phyloP scores from a whole-genome alignment of 2,113 vertebrate genomes.

The Sorex fumeus region DNA sequence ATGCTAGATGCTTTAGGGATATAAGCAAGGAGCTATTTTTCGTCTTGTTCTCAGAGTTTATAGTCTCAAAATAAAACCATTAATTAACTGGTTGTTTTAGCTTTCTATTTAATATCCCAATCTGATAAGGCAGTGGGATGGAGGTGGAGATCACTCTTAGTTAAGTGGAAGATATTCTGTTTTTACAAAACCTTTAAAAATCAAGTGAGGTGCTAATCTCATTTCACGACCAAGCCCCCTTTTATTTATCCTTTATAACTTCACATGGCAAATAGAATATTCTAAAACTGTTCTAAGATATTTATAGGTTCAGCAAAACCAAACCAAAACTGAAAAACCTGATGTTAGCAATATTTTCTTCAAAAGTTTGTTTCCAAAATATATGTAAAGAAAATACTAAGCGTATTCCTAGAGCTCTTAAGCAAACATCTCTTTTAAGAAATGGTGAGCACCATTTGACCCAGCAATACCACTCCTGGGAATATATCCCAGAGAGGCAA shows the following conservation, averaged over 20 bases:
- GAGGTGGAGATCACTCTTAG: not conserved
- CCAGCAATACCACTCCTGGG: too few relatives aligned
- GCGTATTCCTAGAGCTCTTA: slow-evolving; percentile 39
- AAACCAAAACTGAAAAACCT: slow-evolving; percentile 7
- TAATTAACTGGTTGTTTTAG: slow-evolving; percentile 45
- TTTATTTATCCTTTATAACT: slow-evolving; percentile 57
- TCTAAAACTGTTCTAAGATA: slow-evolving; percentile 53
- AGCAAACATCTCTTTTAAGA: slow-evolving; percentile 52
- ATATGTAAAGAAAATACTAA: slow-evolving; percentile 61
- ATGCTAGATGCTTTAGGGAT: not conserved
- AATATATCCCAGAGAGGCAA: too few relatives aligned
- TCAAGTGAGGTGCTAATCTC: not conserved
- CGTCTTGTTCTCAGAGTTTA: slow-evolving; percentile 54
- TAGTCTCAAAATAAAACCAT: slow-evolving; percentile 45
- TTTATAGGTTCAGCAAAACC: slow-evolving; percentile 70
- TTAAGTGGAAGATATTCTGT: slow-evolving; percentile 58
- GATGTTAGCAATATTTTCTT: slow-evolving; percentile 65
- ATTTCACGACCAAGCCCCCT: not conserved
- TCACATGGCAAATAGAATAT: slow-evolving; percentile 43
- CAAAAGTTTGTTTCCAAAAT: slow-evolving; percentile 58
- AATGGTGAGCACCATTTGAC: slow-evolving; percentile 25
- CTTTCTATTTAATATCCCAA: slow-evolving; percentile 59
- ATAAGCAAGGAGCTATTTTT: slow-evolving; percentile 46
- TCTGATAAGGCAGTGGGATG: slow-evolving; percentile 34
- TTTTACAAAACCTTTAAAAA: slow-evolving; percentile 51